Conservation (phyloP, 2,888 invertebrate genomes). For the Dolomedes plantarius region DNA sequence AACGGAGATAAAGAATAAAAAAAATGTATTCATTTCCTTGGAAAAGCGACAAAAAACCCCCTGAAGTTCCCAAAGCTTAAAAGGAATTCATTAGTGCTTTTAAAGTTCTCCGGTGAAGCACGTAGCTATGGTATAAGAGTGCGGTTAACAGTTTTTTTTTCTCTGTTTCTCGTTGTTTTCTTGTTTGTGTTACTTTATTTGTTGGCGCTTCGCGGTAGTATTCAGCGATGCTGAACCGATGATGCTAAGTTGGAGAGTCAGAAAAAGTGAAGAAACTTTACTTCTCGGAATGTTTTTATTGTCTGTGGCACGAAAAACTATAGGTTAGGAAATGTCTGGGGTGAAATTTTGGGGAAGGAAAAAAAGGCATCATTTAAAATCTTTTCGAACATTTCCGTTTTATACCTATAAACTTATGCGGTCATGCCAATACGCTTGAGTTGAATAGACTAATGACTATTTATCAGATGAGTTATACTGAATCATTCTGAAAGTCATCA, state of each 20-base stretch:
- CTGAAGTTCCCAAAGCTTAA: slow-evolving; percentile 42
- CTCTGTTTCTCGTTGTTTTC: neutral
- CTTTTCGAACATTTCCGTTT: no score
- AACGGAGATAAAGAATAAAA: neutral
- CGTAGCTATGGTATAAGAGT: slow-evolving; percentile 16
- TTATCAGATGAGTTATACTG: no score
- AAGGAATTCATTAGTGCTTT: slow-evolving; percentile 58
- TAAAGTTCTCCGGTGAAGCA: slow-evolving; percentile 48
- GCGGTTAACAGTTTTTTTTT: slow-evolving; percentile 26
- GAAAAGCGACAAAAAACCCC: slow-evolving; percentile 30
- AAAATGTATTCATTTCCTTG: slow-evolving; percentile 48
- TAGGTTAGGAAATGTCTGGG: no score
- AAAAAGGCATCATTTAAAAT: no score
- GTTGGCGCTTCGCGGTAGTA: neutral
- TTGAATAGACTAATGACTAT: no score
- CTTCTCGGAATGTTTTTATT: neutral
- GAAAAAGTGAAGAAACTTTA: neutral
- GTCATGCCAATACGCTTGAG: no score
- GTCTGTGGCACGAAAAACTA: no score
- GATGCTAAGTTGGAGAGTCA: neutral
- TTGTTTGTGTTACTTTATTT: slow-evolving; percentile 5
- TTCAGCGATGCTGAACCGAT: slow-evolving; percentile 4
- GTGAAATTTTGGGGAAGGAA: no score
- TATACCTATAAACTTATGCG: no score
- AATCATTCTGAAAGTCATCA: no score